Evolutionary conservation across 2,888 invertebrate genomes (phyloP), one percentile per base, ranked within the genome.

Genomic region (Epinotia nisella): DNA sequence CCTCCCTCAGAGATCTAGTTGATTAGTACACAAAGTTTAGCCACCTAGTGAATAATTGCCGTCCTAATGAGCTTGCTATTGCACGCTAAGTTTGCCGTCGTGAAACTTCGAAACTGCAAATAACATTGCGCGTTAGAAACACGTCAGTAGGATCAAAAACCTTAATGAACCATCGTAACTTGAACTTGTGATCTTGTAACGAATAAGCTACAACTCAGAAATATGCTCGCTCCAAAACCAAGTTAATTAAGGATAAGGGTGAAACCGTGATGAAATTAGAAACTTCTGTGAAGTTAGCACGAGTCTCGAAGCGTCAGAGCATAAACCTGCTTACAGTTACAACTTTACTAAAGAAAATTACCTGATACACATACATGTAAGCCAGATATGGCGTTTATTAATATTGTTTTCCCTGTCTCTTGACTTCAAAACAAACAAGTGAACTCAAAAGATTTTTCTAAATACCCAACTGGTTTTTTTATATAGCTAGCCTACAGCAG

Each of bases 241-340:
- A 66, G 66, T 66, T 66, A 66, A 66, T 41, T 56, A 35, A 55
- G 56, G 56, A 66, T 66, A 66, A 66, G 66, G 66, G 55, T 55
- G 39, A 19, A 21, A 56, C 21, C 55, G 66, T 17, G 56, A 19
- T 56, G 55, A 56, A 66, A 66, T 56, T 66, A 17, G 41, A 41
- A 66, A 66, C 55, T 56, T 35, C 64, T 15, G 65, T 35, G n/a
- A 21, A 66, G 41, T 66, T 66, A 56, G 41, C 21, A 3, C 55
- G 24, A 19, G 19, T n/a, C 41, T 55, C 41, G 66, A 66, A 66
- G 66, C 66, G 56, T 39, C 66, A 39, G 24, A 66, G 55, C n/a
- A 55, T 55, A 66, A 39, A 24, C 55, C 55, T 56, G 66, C 24
- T 66, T 51, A 59, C 11, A 59, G 39, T 66, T 51, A 59, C 11